Evolutionary conservation across 64 coral and sea anemone species (phyloP), one percentile per base, ranked within the genome.

Genomic region (Pocillopora verrucosa): DNA sequence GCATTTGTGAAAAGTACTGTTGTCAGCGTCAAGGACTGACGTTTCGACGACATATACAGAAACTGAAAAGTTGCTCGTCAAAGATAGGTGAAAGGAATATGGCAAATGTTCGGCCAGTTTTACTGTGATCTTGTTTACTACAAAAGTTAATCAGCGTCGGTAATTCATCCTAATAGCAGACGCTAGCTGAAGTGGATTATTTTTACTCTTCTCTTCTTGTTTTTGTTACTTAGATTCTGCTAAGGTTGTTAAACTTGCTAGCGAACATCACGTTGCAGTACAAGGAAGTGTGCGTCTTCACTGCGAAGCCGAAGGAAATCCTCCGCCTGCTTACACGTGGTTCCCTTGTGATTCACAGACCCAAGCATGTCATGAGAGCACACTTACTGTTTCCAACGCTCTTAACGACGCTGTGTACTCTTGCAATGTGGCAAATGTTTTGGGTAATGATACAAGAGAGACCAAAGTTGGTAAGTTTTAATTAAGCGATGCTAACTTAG

Each of bases 241-340:
- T 19, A 77, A 77, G 37, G 19, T 77, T 77, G 17, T 77, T 70
- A 70, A 70, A 11, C 75, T 56, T 77, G 3, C 16, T 20, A 45
- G 10, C 20, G 41, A 77, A 22, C 19, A 56, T 38, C 16, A 76
- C 17, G 74, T 76, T 76, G 36, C 74, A 19, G 74, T 34, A 38
- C 36, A 76, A 11, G 36, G 45, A 51, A 16, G 36, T 76, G 74
- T 45, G 16, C 4, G 36, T 76, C 74, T 76, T 45, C 74, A 77
- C 15, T 77, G 75, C 20, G 14, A 20, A 77, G 75, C 75, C 20
- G 37, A 77, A 56, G 75, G 75, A 77, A 56, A 77, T 56, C 75
- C 75, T 20, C 15, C 22, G 17, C 75, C 75, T 9, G 0, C 41
- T 51, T 77, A 51, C 56, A 20, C 37, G 1, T 77, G 75, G 75